phyloP scores from a whole-genome alignment of 92 coral and sea anemone species.

The Meandrina meandrites region DNA sequence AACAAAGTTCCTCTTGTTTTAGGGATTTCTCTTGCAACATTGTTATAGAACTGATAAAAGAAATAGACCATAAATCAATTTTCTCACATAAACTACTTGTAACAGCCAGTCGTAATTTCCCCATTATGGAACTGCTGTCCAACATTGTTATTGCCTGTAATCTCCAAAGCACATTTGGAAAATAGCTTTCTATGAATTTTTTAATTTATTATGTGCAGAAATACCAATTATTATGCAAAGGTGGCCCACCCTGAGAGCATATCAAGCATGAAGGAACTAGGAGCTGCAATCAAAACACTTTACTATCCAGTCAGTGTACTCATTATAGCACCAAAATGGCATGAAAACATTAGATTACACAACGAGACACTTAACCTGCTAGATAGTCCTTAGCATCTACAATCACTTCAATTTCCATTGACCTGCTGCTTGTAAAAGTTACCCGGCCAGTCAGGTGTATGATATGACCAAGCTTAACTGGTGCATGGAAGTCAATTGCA shows the following conservation, averaged over 20 bases:
- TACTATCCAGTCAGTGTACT: neutral
- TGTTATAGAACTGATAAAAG: too few species aligned
- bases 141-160: too few species aligned
- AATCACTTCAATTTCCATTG: constrained; percentile 91
- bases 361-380: constrained; percentile 55
- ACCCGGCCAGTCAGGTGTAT: constrained; percentile 75
- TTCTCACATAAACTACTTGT: too few species aligned
- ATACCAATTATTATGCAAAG: too few species aligned
- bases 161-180: too few species aligned
- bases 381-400: constrained; percentile 86
- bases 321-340: neutral
- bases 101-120: too few species aligned
- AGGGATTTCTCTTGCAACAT: too few species aligned
- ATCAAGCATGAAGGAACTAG: neutral
- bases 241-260: neutral
- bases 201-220: too few species aligned
- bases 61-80: too few species aligned
- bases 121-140: too few species aligned
- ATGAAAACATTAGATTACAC: neutral
- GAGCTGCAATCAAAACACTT: neutral
- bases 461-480: constrained; percentile 84
- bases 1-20: too few species aligned
- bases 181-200: too few species aligned
- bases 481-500: constrained; percentile 96
- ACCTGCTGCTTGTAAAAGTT: constrained; percentile 83